Evolutionary conservation across 2,113 vertebrate genomes (phyloP).

Genomic region (Solea solea): DNA sequence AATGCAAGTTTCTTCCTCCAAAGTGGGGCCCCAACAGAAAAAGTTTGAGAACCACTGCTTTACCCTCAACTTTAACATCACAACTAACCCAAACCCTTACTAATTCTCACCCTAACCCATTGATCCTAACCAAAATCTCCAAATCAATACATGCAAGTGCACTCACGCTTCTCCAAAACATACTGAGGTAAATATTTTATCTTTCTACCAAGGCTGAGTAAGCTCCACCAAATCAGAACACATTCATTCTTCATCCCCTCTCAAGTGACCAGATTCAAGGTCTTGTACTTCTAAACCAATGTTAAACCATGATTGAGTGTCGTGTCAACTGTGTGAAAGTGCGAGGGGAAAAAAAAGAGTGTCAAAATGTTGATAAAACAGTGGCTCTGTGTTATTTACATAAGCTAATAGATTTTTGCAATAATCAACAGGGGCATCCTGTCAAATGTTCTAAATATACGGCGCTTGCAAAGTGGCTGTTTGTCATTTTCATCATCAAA

Average conservation of each 20-base stretch:
- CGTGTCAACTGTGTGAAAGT: background rate
- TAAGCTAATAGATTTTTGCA: background rate
- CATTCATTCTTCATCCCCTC: background rate
- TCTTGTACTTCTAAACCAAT: background rate
- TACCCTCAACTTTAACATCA: no score
- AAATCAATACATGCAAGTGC: no score
- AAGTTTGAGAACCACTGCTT: no score
- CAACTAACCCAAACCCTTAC: no score
- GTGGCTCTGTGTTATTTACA: background rate
- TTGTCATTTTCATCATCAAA: conserved; percentile 1
- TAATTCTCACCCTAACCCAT: no score
- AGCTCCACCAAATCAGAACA: background rate
- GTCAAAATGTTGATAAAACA: background rate
- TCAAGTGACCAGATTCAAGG: background rate
- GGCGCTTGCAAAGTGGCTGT: background rate
- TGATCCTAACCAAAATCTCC: no score
- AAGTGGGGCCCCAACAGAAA: no score
- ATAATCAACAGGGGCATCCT: background rate
- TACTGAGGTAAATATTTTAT: background rate
- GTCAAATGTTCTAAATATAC: background rate
- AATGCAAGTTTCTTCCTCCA: no score
- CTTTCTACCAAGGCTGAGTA: background rate
- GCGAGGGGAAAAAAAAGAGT: background rate
- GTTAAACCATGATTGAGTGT: background rate
- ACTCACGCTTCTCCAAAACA: no score